A percentile compares a stretch with the other conserved stretches of the same genome.
Conservation (phyloP, 2,113 vertebrate genomes). For the Onychostoma macrolepis region DNA sequence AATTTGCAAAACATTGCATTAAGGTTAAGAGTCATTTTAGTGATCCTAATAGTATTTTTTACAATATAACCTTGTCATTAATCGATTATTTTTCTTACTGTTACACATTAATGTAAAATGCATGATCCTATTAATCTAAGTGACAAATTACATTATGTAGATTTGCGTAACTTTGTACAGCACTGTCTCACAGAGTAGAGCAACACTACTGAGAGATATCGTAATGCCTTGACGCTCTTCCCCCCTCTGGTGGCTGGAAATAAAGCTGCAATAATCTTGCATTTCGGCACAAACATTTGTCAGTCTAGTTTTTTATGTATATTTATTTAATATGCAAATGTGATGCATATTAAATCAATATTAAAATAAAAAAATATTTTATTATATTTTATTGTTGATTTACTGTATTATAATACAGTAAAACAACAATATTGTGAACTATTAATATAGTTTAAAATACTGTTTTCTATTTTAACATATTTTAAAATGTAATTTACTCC, state of each 20-base stretch:
- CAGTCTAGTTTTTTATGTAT: neutral
- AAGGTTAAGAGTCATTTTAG: neutral
- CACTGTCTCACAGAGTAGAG: neutral
- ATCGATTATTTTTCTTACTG: neutral
- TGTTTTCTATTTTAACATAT: too few species aligned
- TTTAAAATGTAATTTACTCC: too few species aligned
- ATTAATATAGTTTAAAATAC: too few species aligned
- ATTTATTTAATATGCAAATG: too few species aligned
- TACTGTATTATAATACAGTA: too few species aligned
- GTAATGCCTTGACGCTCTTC: neutral
- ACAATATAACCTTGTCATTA: neutral
- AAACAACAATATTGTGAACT: too few species aligned
- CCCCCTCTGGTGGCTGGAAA: constrained; percentile 38
- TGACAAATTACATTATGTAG: neutral
- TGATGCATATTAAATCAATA: too few species aligned
- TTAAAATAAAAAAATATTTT: neutral
- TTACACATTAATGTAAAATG: neutral
- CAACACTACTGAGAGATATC: neutral
- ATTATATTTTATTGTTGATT: too few species aligned
- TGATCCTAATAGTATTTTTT: neutral
- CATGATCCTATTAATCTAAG: neutral
- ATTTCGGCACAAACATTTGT: too few species aligned
- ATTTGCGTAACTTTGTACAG: constrained; percentile 2
- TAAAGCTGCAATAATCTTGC: neutral
- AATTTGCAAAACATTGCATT: neutral